Evolutionary conservation across 2,797 vertebrate genomes (phyloP).

Genomic region (Dermochelys coriacea): DNA sequence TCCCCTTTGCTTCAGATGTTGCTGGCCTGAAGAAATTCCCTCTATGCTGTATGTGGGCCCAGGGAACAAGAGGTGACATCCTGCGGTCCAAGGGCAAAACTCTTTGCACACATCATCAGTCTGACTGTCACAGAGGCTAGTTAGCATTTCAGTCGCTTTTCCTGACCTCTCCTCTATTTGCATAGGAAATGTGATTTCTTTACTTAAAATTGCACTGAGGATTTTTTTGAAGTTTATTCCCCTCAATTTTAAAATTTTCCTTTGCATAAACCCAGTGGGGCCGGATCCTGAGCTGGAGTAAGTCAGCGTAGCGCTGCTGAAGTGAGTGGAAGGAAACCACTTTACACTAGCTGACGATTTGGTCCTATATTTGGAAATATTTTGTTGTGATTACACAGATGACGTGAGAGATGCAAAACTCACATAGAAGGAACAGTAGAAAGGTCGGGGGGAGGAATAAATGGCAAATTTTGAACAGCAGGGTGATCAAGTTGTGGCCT

Average conservation of each 20-base stretch:
- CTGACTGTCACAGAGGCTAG: slow-evolving; percentile 63
- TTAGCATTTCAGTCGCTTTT: slow-evolving; percentile 70
- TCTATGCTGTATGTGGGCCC: slow-evolving; percentile 8
- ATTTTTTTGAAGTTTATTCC: slow-evolving; percentile 59
- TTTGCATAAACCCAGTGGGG: slow-evolving; percentile 20
- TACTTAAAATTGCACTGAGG: slow-evolving; percentile 48
- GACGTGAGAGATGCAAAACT: background rate
- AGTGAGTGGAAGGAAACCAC: slow-evolving; percentile 5
- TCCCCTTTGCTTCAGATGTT: slow-evolving; percentile 50
- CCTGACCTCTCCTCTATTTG: slow-evolving; percentile 61
- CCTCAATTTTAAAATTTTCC: slow-evolving; percentile 58
- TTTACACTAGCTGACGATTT: slow-evolving; percentile 44
- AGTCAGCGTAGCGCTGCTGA: background rate
- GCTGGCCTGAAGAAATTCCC: slow-evolving; percentile 67
- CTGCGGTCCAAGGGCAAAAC: slow-evolving; percentile 67
- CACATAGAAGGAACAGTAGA: background rate
- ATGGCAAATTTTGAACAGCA: background rate
- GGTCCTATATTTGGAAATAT: slow-evolving; percentile 25
- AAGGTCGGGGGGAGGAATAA: background rate
- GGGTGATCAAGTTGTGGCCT: background rate
- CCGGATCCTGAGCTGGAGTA: slow-evolving; percentile 17
- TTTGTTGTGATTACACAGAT: background rate
- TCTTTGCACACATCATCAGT: slow-evolving; percentile 62
- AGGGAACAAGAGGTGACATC: slow-evolving; percentile 54
- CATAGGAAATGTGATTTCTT: slow-evolving; percentile 55